Evolutionary conservation across 2,888 invertebrate species (phyloP).

Genomic region (Monopis laevigella): DNA sequence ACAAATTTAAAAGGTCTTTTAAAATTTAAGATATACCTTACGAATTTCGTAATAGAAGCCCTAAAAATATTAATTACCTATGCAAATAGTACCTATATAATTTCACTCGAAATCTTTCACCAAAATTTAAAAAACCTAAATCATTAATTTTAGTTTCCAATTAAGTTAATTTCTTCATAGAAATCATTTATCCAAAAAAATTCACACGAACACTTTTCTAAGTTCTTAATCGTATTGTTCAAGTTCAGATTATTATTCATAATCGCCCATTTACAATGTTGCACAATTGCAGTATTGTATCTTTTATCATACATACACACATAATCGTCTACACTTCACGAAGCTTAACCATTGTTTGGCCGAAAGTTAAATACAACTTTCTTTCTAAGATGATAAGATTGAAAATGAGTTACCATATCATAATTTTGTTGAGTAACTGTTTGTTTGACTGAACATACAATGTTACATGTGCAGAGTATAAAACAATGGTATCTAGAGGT

Average conservation of each 20-base stretch:
- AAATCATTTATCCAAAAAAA: background rate
- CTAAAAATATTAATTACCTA: too few species aligned
- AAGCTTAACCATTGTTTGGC: too few species aligned
- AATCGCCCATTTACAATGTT: slow-evolving; percentile 3
- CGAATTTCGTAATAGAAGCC: too few species aligned
- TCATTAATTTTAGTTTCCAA: too few species aligned
- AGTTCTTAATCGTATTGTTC: background rate
- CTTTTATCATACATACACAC: slow-evolving; percentile 7
- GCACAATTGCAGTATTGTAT: slow-evolving; percentile 6
- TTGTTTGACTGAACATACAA: background rate
- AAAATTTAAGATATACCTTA: too few species aligned
- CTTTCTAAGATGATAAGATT: too few species aligned
- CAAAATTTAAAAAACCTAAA: too few species aligned
- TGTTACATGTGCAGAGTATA: background rate
- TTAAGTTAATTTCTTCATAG: slow-evolving; percentile 2
- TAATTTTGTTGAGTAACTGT: slow-evolving; percentile 1
- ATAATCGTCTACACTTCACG: slow-evolving; percentile 1
- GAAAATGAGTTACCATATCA: too few species aligned
- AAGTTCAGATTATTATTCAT: background rate
- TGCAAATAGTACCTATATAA: too few species aligned
- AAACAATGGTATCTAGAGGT: slow-evolving; percentile 1
- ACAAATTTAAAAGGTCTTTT: too few species aligned
- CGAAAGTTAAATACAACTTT: too few species aligned
- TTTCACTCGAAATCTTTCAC: too few species aligned
- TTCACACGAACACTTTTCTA: slow-evolving; percentile 1